phyloP scores from a whole-genome alignment of 2,888 invertebrate genomes.

The Homarus gammarus region DNA sequence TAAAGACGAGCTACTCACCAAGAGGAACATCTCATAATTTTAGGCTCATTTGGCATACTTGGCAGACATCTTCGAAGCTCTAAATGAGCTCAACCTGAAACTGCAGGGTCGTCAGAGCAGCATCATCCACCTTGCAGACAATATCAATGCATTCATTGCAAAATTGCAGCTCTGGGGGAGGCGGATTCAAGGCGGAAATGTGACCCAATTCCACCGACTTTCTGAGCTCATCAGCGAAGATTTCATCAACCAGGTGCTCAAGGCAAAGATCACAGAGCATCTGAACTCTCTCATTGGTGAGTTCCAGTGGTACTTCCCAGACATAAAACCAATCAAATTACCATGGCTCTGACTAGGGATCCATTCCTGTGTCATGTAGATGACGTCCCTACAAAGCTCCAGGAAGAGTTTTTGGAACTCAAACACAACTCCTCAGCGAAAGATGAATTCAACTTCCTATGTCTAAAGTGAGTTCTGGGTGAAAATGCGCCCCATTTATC shows the following conservation, averaged over 20 bases:
- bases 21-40: background rate
- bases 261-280: slow-evolving; percentile 1
- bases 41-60: background rate
- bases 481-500: slow-evolving; percentile 18
- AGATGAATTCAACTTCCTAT: slow-evolving; percentile 1
- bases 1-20: background rate
- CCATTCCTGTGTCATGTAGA: slow-evolving; percentile 9
- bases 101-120: background rate
- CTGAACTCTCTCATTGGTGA: background rate
- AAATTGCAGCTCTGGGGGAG: slow-evolving; percentile 12
- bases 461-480: background rate
- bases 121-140: background rate
- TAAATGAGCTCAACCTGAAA: slow-evolving; percentile 9
- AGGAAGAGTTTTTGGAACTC: slow-evolving; percentile 19
- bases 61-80: slow-evolving; percentile 18
- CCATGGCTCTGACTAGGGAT: slow-evolving; percentile 20
- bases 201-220: background rate
- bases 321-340: slow-evolving; percentile 6
- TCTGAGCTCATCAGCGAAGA: background rate
- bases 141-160: slow-evolving; percentile 29
- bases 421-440: slow-evolving; percentile 21
- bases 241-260: background rate
- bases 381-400: slow-evolving; percentile 22
- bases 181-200: slow-evolving; percentile 5
- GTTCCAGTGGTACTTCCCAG: slow-evolving; percentile 21